Base-by-base conservation (phyloP, 2,113 vertebrate species). In the Geothlypis trichas region DNA sequence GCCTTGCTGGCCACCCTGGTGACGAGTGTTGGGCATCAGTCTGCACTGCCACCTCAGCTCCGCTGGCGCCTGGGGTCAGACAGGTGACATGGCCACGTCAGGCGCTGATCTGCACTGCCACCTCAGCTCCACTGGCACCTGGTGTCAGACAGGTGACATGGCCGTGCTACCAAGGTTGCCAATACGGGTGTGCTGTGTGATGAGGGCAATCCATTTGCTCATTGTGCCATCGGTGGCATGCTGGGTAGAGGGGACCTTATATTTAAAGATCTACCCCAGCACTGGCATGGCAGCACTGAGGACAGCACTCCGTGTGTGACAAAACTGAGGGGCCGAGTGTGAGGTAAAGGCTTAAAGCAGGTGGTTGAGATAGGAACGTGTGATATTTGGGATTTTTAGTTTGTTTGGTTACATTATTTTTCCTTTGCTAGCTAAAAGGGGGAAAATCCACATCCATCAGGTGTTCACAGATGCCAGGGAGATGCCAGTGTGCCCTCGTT, bases 361-460 rank as follows among this genome's bases (percentile, higher is more conserved):
- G 0, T 7, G 1, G 9, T 9, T 15, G 65, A 41, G 15, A 14
- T 10, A 9, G 58, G 39, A 77, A 27, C 4, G 14, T 9, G 2
- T 0, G 0, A 3, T 23, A 8, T 17, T n/a, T 15, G 4, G 42
- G 27, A 13, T 2, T 19, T 54, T 22, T 24, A 31, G 26, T 14
- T 39, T 11, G 11, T 44, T 49, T 33, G 10, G 9, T 31, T 41
- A 7, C 3, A 0, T 31, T 44, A 51, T 20, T 26, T 51, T 51
- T 21, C 10, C 1, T 3, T 24, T 58, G 23, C 11, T 65, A 4
- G 24, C 30, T 67, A 14, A 42, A 58, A 49, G 7, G 10, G 16
- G 30, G 10, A 1, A 41, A n/a, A 41, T 10, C 16, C 51, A 2
- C 10, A 35, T 20, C 33, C 0, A 0, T 21, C 57, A 27, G 10